A percentile compares a stretch with the other conserved stretches of the same genome.
These are phyloP conservation scores for Chinchilla lanigera DNA, from an alignment of 2,113 vertebrate species.

Conservation along the genomic window DNA sequence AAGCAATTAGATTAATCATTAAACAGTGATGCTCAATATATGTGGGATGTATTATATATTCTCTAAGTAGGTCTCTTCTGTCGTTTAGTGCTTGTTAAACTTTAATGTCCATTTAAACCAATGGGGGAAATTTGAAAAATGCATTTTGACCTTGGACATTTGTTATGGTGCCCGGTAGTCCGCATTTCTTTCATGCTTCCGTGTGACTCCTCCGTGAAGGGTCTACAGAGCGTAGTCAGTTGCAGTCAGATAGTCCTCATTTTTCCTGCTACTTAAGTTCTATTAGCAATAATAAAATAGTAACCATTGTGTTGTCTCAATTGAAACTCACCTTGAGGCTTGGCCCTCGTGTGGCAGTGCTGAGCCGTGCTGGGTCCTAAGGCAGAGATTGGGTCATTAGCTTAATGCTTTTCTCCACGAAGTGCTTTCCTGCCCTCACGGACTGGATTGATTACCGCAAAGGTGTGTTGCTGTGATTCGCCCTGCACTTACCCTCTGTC, in stretches of 20 bases:
- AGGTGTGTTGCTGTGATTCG: not conserved
- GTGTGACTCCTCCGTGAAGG: fast-evolving
- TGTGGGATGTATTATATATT: not conserved
- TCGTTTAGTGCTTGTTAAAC: not conserved
- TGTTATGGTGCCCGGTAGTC: not conserved
- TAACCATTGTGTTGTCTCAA: not conserved
- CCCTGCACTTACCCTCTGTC: not conserved
- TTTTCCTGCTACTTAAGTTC: not conserved
- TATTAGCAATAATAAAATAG: not conserved
- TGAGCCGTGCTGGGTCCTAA: too few species aligned
- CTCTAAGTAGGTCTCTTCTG: not conserved
- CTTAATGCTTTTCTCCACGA: not conserved
- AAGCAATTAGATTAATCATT: not conserved
- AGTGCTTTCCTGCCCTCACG: not conserved
- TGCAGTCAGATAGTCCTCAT: not conserved
- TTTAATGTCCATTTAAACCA: not conserved
- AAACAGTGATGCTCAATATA: not conserved
- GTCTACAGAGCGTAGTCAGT: not conserved
- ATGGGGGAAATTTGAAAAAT: not conserved
- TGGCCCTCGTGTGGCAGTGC: too few species aligned
- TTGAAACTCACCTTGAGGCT: not conserved
- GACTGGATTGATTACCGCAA: too few species aligned
- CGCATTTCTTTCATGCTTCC: not conserved
- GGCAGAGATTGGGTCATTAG: not conserved
- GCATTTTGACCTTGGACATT: not conserved